Evolutionary conservation across 1,140 invertebrate species (phyloP).

Genomic region (Drosophila dunni): DNA sequence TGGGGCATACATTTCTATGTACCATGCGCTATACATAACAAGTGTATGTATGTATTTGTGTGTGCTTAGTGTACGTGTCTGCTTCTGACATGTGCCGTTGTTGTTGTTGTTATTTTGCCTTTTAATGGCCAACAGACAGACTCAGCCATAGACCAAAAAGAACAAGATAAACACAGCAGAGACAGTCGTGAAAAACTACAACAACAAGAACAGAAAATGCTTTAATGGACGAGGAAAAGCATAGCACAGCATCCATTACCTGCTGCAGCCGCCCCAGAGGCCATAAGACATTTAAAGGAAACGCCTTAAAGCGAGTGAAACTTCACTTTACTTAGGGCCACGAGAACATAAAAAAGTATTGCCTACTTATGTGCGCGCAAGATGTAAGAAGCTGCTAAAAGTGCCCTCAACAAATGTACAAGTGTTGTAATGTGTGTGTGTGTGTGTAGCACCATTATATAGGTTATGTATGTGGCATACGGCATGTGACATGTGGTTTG

Average conservation of each 20-base stretch:
- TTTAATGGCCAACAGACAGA: constrained; percentile 38
- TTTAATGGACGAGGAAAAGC: constrained; percentile 9
- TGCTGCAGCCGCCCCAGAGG: background rate
- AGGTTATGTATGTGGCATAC: constrained; percentile 42
- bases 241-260: constrained; percentile 14
- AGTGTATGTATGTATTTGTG: background rate
- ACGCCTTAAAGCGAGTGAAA: constrained; percentile 9
- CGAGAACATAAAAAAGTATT: constrained; percentile 40
- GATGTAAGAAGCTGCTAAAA: constrained; percentile 8
- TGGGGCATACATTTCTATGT: constrained; percentile 40
- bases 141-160: constrained; percentile 5
- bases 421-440: background rate
- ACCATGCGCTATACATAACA: background rate
- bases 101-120: constrained; percentile 10
- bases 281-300: constrained; percentile 15
- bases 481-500: constrained; percentile 4
- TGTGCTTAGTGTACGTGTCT: constrained; percentile 9
- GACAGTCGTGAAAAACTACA: constrained; percentile 13
- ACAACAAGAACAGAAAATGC: constrained; percentile 7
- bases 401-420: background rate
- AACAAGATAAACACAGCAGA: constrained; percentile 6
- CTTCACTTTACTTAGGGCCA: constrained; percentile 4
- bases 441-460: constrained; percentile 15
- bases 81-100: background rate
- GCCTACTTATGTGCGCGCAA: constrained; percentile 43